Evolutionary conservation across 2,888 invertebrate genomes (phyloP).

Genomic region (Drosophila trichaetosa): DNA sequence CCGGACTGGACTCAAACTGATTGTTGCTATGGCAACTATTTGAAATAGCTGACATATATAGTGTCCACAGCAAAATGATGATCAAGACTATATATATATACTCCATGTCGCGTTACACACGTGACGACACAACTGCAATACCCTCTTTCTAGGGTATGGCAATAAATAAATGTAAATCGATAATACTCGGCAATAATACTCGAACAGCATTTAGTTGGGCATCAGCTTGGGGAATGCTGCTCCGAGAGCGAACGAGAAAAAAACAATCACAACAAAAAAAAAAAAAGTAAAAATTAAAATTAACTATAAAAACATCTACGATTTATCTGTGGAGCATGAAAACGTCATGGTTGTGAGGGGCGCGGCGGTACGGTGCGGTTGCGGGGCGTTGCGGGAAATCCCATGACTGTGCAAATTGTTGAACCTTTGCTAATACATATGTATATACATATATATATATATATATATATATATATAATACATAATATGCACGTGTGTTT

Average conservation of each 20-base stretch:
- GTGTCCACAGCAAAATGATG: neutral
- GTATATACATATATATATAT: too few relatives aligned
- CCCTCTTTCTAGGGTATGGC: neutral
- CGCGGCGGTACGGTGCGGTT: neutral
- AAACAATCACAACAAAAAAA: slow-evolving; percentile 2
- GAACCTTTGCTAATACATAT: slow-evolving; percentile 20
- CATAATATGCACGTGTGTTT: neutral
- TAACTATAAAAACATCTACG: neutral
- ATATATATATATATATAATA: neutral
- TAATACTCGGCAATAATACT: slow-evolving; percentile 17
- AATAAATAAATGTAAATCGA: slow-evolving; percentile 22
- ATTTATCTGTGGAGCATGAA: neutral
- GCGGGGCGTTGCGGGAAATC: slow-evolving; percentile 36
- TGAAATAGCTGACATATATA: neutral
- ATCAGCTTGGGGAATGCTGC: slow-evolving; percentile 10
- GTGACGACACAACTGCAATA: neutral
- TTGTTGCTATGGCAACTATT: neutral
- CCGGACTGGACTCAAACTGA: neutral
- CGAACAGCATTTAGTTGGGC: slow-evolving; percentile 9
- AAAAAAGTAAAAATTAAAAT: neutral
- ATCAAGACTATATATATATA: neutral
- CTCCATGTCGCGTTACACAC: neutral
- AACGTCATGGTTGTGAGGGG: slow-evolving; percentile 27
- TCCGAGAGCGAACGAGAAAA: neutral
- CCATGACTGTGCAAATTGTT: slow-evolving; percentile 12